Percentiles rank a stretch among this genome's conserved stretches.
Conservation (phyloP, 2,888 invertebrate species). For the Anorthoa munda region DNA sequence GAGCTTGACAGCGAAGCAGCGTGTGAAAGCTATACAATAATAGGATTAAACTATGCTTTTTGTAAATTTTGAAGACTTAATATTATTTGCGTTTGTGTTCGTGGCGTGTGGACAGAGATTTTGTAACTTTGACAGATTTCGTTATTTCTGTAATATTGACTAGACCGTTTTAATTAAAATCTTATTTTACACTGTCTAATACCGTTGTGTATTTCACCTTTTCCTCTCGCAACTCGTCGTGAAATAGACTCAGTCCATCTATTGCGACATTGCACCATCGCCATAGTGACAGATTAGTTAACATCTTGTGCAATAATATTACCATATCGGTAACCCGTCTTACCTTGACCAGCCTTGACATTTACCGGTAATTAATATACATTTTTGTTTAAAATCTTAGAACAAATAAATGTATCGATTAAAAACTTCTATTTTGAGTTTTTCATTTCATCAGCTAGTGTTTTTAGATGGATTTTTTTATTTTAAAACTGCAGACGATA, state of each 20-base stretch:
- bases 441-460: background rate
- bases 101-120: too few relatives aligned
- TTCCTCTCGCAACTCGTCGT: constrained; percentile 13
- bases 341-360: constrained; percentile 60
- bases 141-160: background rate
- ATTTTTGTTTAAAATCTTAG: background rate
- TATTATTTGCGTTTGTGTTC: too few relatives aligned
- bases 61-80: too few relatives aligned
- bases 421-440: background rate
- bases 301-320: constrained; percentile 29
- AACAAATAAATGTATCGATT: background rate
- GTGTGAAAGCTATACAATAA: too few relatives aligned
- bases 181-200: background rate
- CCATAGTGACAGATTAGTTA: constrained; percentile 12
- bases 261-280: constrained; percentile 9
- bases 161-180: constrained; percentile 1
- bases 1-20: too few relatives aligned
- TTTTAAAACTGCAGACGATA: background rate
- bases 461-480: background rate
- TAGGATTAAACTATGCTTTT: too few relatives aligned
- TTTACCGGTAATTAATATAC: constrained; percentile 24
- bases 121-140: background rate
- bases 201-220: background rate
- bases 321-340: constrained; percentile 5
- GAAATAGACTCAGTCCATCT: constrained; percentile 3